Conservation (phyloP, 2,888 invertebrate genomes). For the Rhopalosiphum nymphaeae region DNA sequence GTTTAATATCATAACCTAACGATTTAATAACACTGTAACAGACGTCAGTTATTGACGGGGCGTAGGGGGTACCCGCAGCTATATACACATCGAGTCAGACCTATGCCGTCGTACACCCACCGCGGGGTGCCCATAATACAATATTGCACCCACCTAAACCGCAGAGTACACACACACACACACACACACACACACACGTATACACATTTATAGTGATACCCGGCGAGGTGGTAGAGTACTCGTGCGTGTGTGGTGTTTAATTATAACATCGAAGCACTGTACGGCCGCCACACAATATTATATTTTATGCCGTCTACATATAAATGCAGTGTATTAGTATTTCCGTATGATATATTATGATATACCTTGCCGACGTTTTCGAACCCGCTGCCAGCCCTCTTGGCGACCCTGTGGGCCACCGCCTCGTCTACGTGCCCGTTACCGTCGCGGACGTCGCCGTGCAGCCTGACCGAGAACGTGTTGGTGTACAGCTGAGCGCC, state of each 20-base stretch:
- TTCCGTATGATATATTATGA: no score
- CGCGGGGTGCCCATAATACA: neutral
- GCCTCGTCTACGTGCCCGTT: conserved; percentile 83
- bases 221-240: neutral
- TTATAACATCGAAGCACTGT: neutral
- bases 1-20: no score
- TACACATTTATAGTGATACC: neutral
- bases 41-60: neutral
- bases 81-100: neutral
- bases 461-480: conserved; percentile 92
- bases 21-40: neutral
- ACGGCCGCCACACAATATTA: no score
- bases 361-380: conserved; percentile 94
- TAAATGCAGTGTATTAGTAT: no score
- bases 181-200: no score
- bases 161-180: neutral
- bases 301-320: neutral
- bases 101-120: neutral
- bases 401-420: conserved; percentile 87
- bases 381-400: conserved; percentile 84
- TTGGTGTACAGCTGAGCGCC: conserved; percentile 89
- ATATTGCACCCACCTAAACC: neutral
- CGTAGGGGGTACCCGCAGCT: neutral
- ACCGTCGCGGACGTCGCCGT: conserved; percentile 76
- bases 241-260: neutral